Base-by-base conservation (phyloP, 30 jellyfish, hydroid and myxozoan genomes). In the Chrysaora quinquecirrha region DNA sequence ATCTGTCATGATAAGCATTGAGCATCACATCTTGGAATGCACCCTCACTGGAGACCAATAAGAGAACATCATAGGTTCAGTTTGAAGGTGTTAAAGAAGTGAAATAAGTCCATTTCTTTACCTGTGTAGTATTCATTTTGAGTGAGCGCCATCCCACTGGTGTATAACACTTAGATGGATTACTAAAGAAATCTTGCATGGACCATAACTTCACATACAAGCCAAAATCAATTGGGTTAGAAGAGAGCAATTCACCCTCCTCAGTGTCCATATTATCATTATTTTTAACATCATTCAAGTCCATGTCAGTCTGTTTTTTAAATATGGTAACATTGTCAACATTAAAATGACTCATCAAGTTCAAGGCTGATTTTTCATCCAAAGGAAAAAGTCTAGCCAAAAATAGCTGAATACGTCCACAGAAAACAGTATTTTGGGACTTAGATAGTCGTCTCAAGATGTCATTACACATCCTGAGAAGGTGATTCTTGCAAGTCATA, bases 281-380 rank as follows among this genome's bases (percentile, higher is more conserved):
- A 43, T 56, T 82, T 3, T 43, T 65, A 62, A 33, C 77, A 63
- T 65, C 80, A 43, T 64, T 79, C 1, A 43, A 64, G n/a, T 77
- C 93, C 71, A 54, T 69, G 48, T 80, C 98, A 38, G 77, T 52
- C 19, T 74, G 46, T 60, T 62, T 82, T 69, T 93, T 93, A 78
- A 79, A 88, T 18, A 83, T 48, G 56, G 99, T 87, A 14, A 83
- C 88, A 64, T 94, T 94, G 47, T 94, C 99, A 1, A 83, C 25
- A 76, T 94, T 91, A 48, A 94, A 89, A 49, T 84, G 89, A 48
- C 99, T 94, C 95, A 87, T 87, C 68, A 94, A 75, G 56, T 94
- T 94, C 88, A 94, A 65, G 23, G 99, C 99, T 22, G 99, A 94
- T 74, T 87, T 94, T 74, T 94, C 99, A 50, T 94, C 97, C 48